Base-by-base conservation (phyloP, 2,888 invertebrate genomes). In the Ceratothoa steindachneri region DNA sequence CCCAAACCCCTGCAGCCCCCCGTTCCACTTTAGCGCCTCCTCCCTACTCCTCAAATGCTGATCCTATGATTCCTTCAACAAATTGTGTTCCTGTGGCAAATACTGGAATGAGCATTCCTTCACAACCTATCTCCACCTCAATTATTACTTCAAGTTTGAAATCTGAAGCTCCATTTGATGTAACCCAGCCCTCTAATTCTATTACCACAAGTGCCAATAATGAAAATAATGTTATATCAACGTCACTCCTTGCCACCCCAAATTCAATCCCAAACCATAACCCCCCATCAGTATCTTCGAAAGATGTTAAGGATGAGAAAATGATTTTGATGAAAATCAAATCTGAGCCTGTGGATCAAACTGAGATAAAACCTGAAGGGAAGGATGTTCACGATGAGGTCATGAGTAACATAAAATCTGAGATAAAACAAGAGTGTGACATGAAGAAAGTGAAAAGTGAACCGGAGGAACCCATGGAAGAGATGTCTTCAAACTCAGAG, bases 261-360 rank as follows among this genome's bases (percentile, higher is more conserved):
- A 60, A 24, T 24, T 60, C 60, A 12, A 24, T 60, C 12, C 19
- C 60, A 22, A 60, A 60, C 24, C 60, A 60, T 60, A 60, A n/a
- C 22, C 60, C 60, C 19, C 60, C 60, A 3, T 2, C 55, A 19
- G 41, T 41, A 15, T 55, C 60, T 24, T 24, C 60, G 1, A 24
- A 1, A 22, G 60, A 60, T 24, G 3, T 60, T 1, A 60, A 60
- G 24, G 24, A 60, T 60, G 60, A 60, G 2, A 60, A 60, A 24
- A 12, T 60, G 24, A 24, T 60, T 24, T 24, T 60, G 22, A 60
- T 60, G 60, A n/a, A 60, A 2, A 24, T 60, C 31, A 89, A 89
- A 82, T 84, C 85, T 67, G 90, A 90, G 81, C 87, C 87, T 0
- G 87, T 88, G 85, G 88, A 88, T 9, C 84, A 84, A 65, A n/a